A percentile compares a stretch with the other conserved stretches of the same genome.
Evolutionary conservation across 1,140 invertebrate genomes (phyloP).

Genomic region (Leptestheria dahalacensis): DNA sequence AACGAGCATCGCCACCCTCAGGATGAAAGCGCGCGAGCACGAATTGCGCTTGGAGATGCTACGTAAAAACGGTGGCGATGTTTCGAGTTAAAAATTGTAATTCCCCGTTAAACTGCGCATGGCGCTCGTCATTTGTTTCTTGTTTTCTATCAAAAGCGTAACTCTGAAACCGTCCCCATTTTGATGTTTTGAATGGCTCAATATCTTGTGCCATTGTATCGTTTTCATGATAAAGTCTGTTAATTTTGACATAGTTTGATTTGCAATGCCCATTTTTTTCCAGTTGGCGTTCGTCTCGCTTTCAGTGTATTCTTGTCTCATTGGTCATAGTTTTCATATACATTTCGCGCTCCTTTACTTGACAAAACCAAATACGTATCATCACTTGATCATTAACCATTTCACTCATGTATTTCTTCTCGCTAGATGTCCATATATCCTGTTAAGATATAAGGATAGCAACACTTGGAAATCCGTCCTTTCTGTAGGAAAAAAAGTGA

Average conservation of each 20-base stretch:
- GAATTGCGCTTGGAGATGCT: constrained; percentile 69
- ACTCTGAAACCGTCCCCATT: background rate
- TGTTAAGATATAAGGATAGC: too few species aligned
- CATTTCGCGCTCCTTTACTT: too few species aligned
- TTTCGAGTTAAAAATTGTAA: constrained; percentile 6
- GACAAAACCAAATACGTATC: too few species aligned
- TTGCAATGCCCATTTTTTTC: too few species aligned
- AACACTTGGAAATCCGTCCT: background rate
- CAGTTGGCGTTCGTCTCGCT: too few species aligned
- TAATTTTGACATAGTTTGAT: too few species aligned
- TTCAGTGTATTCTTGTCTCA: too few species aligned
- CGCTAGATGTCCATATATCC: too few species aligned
- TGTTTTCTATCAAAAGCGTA: background rate
- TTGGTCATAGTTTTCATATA: too few species aligned
- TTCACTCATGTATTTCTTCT: too few species aligned
- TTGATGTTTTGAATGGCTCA: background rate
- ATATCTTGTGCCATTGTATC: background rate
- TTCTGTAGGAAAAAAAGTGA: background rate
- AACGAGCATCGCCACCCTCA: constrained; percentile 74
- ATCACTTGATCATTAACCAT: too few species aligned
- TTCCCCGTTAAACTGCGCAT: background rate
- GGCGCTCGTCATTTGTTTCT: background rate
- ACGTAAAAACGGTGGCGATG: constrained; percentile 45
- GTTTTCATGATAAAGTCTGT: background rate
- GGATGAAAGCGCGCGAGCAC: constrained; percentile 82